Evolutionary conservation across 2,113 vertebrate species (phyloP).

Genomic region (Scophthalmus maximus): DNA sequence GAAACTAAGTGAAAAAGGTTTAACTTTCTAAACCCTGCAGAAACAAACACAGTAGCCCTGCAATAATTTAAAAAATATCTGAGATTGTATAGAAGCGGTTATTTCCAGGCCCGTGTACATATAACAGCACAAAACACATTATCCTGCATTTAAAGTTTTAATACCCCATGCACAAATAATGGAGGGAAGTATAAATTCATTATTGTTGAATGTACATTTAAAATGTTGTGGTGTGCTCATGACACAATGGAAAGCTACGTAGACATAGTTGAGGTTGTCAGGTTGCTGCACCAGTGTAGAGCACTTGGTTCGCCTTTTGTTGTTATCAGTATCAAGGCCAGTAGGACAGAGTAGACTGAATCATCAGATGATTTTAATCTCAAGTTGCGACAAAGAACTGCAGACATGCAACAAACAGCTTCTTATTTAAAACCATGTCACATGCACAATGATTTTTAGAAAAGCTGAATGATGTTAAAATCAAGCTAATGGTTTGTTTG

Average conservation of each 20-base stretch:
- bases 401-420: neutral
- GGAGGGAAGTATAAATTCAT: neutral
- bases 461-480: neutral
- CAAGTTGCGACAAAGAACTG: slow-evolving; percentile 39
- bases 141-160: too few relatives aligned
- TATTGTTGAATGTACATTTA: neutral
- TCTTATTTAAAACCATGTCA: neutral
- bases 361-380: slow-evolving; percentile 39
- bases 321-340: slow-evolving; percentile 46
- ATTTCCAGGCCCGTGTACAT: too few relatives aligned
- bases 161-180: too few relatives aligned
- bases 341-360: slow-evolving; percentile 49
- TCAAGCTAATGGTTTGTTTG: slow-evolving; percentile 18
- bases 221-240: neutral
- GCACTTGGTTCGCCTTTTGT: slow-evolving; percentile 26
- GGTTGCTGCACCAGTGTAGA: neutral
- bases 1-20: neutral
- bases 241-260: neutral
- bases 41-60: too few relatives aligned
- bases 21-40: too few relatives aligned
- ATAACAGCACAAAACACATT: too few relatives aligned
- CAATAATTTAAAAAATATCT: too few relatives aligned
- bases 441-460: neutral
- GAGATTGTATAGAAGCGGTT: too few relatives aligned
- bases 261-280: neutral